Evolutionary conservation across 2,888 invertebrate genomes (phyloP).

Genomic region (Xylophagus ater): DNA sequence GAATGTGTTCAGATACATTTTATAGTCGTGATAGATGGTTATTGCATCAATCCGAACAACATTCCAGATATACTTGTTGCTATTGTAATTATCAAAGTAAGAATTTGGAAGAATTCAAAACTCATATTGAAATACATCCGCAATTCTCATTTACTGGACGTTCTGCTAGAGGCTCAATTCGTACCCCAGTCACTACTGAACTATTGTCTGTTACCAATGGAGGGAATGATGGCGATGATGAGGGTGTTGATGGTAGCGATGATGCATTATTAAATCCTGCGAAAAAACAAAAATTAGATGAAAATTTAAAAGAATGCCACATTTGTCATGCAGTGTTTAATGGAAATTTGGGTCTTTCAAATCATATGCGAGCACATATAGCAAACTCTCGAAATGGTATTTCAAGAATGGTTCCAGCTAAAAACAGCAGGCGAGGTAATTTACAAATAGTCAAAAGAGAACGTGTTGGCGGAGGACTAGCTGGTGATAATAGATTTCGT

Average conservation of each 20-base stretch:
- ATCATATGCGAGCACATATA: conserved; percentile 38
- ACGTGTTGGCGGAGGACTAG: conserved; percentile 19
- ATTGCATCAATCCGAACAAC: conserved; percentile 17
- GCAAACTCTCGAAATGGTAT: conserved; percentile 22
- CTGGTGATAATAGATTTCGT: conserved; percentile 32
- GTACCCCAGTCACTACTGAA: neutral
- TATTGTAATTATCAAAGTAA: conserved; percentile 18
- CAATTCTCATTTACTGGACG: neutral
- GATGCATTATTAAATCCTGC: conserved; percentile 15
- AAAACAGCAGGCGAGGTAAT: no score
- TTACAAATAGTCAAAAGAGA: neutral
- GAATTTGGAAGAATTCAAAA: conserved; percentile 17
- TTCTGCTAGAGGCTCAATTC: neutral
- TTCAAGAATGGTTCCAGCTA: no score
- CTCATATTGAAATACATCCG: conserved; percentile 18
- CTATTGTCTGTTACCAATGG: conserved; percentile 7
- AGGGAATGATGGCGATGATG: conserved; percentile 21
- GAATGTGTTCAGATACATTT: conserved; percentile 15
- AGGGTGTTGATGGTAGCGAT: conserved; percentile 28
- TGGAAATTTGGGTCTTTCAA: conserved; percentile 35
- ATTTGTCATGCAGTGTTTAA: conserved; percentile 36
- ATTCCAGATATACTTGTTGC: conserved; percentile 17
- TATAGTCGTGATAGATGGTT: conserved; percentile 18
- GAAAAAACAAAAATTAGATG: conserved; percentile 15
- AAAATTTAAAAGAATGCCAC: conserved; percentile 29